Evolutionary conservation across 2,888 invertebrate species (phyloP), one percentile per base, ranked within the genome.

Genomic region (Sarcophaga caerulescens): DNA sequence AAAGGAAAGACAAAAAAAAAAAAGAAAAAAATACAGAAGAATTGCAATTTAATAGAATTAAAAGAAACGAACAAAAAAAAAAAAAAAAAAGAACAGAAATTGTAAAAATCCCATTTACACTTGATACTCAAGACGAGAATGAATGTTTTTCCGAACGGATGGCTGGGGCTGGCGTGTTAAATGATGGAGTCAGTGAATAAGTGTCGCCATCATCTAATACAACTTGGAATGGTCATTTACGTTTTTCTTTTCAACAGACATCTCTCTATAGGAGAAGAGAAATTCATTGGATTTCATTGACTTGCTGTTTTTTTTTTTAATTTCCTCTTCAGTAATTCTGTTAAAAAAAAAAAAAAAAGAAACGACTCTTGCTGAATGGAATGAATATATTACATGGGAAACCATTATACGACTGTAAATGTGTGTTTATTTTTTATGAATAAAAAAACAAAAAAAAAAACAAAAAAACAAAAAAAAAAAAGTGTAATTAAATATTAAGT

Each of bases 21-120:
- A 81, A 21, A 62, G 10, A 65, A 65, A 74, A 25, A 19, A 52
- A 75, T 65, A 21, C 45, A 59, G n/a, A 21, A 63, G 14, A 45
- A 60, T 10, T 71, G 60, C 59, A 66, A 47, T 82, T 73, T 62
- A 62, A 71, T 74, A 81, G 81, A 81, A 75, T 81, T 74, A 69
- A 62, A 62, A 60, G 66, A 35, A 35, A 6, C 35, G 5, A 25
- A 35, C 6, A 35, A 35, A 35, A 35, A 10, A 35, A 35, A 35
- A 35, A 35, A 35, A 35, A 35, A 35, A 10, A 35, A 35, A 35
- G 35, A 35, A 10, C 35, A 35, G 35, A 75, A 74, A 81, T 75
- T 75, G 52, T 23, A 60, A 47, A 17, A 81, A 68, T 60, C 59
- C 12, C 66, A 80, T 80, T 80, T 59, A 35, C 76, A 68, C 59